Base-by-base conservation (phyloP, 23 tunicate genomes). In the Styela plicata region DNA sequence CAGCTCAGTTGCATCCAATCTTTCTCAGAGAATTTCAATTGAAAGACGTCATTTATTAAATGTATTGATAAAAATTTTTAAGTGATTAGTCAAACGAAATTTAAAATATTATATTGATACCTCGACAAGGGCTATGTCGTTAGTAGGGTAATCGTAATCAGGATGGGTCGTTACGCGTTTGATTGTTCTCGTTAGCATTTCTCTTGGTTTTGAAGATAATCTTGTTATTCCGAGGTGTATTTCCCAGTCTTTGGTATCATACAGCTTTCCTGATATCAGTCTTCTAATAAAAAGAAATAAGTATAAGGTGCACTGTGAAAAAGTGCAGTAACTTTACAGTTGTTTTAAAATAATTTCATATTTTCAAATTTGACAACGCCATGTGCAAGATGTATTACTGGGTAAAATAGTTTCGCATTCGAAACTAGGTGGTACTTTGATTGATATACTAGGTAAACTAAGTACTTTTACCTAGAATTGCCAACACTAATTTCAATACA, bases 81-180 rank as follows among this genome's bases (percentile, higher is more conserved):
- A 44, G 13, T 5, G 13, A 5, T 44, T 44, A 44, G 28, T 44
- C 52, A 73, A 0, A 10, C 16, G 37, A 0, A 29, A 13, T 1
- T 32, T 24, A 16, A 13, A 24, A 16, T 0, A 31, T 13, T 0
- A 16, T 36, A 16, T 33, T 1, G 18, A 20, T 82, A 87, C 91
- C 75, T 76, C 68, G 70, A 87, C 31, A 18, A 87, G 24, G 26
- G 86, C 91, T 22, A 87, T 87, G 63, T 87, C 91, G 82, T 82
- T 82, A 31, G 52, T 52, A 0, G 91, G 86, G n/a, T 33, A 35
- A 2, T 82, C 34, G 30, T 82, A 87, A 0, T 53, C 70, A 37
- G 86, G 86, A 76, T 82, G 91, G 5, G 34, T 29, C 29, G 35
- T 71, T 17, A 34, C 77, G 3, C 17, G 3, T 21, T 30, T 27